phyloP scores from a whole-genome alignment of 2,113 vertebrate genomes.

The Gymnarchus niloticus region DNA sequence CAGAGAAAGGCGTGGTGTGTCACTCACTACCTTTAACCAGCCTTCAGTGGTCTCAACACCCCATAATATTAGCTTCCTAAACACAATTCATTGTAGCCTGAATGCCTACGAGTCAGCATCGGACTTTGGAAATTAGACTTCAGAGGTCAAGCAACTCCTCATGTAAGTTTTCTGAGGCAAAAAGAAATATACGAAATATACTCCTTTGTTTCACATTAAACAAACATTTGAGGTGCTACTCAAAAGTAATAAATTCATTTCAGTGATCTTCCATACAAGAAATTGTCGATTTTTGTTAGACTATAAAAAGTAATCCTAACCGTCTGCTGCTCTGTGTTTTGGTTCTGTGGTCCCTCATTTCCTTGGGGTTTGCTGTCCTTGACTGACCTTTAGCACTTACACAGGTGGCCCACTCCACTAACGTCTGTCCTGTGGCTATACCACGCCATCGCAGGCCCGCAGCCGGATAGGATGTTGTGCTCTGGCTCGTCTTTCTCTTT shows the following conservation, averaged over 20 bases:
- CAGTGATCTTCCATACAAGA: background rate
- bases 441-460: background rate
- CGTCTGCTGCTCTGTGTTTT: background rate
- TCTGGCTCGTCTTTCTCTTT: background rate
- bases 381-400: background rate
- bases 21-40: background rate
- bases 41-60: background rate
- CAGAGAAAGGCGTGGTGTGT: background rate
- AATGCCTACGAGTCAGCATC: background rate
- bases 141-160: background rate
- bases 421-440: background rate
- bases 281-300: background rate
- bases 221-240: background rate
- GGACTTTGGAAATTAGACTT: background rate
- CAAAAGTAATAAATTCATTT: background rate
- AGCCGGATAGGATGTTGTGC: background rate
- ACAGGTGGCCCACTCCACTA: background rate
- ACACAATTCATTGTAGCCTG: background rate
- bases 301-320: background rate
- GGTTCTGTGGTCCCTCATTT: background rate
- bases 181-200: background rate
- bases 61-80: background rate
- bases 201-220: conserved; percentile 7
- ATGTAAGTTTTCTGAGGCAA: background rate
- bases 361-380: background rate